Base-by-base conservation (phyloP, 2,888 invertebrate genomes). In the Ichneumoninae sp. region DNA sequence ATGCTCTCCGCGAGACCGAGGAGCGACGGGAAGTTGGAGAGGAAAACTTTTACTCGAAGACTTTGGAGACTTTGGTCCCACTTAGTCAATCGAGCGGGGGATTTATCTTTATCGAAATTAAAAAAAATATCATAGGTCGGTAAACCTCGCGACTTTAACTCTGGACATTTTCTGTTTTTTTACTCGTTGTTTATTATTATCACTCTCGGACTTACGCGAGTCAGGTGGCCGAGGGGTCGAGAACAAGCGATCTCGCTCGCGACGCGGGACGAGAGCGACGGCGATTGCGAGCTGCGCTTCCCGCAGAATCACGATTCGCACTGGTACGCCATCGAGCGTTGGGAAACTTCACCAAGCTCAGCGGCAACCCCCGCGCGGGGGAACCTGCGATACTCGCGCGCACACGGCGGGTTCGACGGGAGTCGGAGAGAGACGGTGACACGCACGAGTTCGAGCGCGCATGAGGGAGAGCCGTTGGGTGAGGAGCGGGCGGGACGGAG, bases 291-390 rank as follows among this genome's bases (percentile, higher is more conserved):
- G 91, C 89, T 91, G 90, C 91, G 92, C 91, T 90, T 89, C 89
- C 89, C 90, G 91, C 92, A 91, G 92, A 92, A 92, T 93, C 92
- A 92, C 93, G 92, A 92, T 92, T 89, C 92, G 92, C 91, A 93
- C 93, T 93, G 92, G 91, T 90, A 91, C 91, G 91, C 91, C 92
- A 92, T 92, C 92, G 92, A 91, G 92, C 92, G 92, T 91, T 91
- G 91, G 89, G 90, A 91, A 92, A 92, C 90, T 92, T 92, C 88
- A 91, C 91, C 90, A 90, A 87, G 84, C 87, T 83, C 78, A 65
- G 77, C 71, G 78, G 26, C 68, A 66, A 81, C 75, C 88, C 90
- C 89, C 89, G 88, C 87, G 88, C 89, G 78, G 89, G 85, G 87
- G 44, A 13, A 87, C 87, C 88, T 88, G 85, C 66, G 78, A 81